Percentiles rank a stretch among this genome's conserved stretches.
Conservation (phyloP, 1,140 invertebrate species). For the Ganaspis sp. region DNA sequence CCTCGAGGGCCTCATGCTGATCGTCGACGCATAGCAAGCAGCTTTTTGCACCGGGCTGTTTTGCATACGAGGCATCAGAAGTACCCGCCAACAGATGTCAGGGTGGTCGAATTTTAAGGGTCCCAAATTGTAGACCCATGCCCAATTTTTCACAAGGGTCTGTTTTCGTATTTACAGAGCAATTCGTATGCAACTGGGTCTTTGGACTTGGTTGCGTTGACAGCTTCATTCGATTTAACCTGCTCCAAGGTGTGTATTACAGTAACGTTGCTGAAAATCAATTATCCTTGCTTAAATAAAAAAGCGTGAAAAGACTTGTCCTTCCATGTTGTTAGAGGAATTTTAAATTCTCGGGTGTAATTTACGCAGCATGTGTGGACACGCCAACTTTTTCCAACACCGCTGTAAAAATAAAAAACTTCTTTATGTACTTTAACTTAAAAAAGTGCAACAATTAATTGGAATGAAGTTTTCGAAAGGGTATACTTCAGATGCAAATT, state of each 20-base stretch:
- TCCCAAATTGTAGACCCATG: constrained; percentile 58
- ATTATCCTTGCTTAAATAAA: constrained; percentile 10
- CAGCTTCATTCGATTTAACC: constrained; percentile 21
- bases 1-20: constrained; percentile 44
- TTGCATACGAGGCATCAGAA: constrained; percentile 67
- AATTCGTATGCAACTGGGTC: constrained; percentile 24
- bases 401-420: not conserved
- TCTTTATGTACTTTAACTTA: not conserved
- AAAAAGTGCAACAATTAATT: not conserved
- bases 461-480: not conserved
- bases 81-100: constrained; percentile 64
- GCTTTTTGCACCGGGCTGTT: constrained; percentile 53
- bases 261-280: constrained; percentile 18
- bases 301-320: constrained; percentile 26
- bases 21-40: constrained; percentile 53
- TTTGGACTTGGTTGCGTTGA: not conserved
- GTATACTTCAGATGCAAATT: not conserved
- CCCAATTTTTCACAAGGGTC: constrained; percentile 20
- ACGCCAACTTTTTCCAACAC: too few relatives aligned
- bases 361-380: constrained; percentile 2
- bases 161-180: constrained; percentile 37
- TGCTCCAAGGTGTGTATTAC: constrained; percentile 23
- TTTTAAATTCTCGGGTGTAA: constrained; percentile 3
- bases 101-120: constrained; percentile 57
- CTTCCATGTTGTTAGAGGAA: not conserved